Base-by-base conservation (phyloP, 30 jellyfish, hydroid and myxozoan species). In the Aurelia sp. region DNA sequence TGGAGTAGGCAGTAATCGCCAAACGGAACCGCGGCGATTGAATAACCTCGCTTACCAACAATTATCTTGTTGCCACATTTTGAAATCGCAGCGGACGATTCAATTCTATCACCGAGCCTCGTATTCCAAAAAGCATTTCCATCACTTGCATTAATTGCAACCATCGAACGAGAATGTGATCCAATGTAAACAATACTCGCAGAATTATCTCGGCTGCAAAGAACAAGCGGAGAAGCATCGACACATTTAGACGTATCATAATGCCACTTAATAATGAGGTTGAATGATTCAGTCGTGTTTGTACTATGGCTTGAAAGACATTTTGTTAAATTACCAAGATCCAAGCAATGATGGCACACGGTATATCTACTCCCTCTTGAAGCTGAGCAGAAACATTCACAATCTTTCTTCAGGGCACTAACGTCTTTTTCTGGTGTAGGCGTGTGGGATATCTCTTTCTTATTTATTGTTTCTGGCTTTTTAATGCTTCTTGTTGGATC, bases 211-310 rank as follows among this genome's bases (percentile, higher is more conserved):
- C 82, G 87, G 70, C 74, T 74, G 65, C 80, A 85, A 48, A 82
- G 97, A 61, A 89, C 73, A 13, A 95, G 77, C 6, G 99, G 99
- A 13, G 97, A 84, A 1, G 97, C 99, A 85, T 95, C 99, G 15
- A 95, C 88, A 70, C 99, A 95, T 67, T 85, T 90, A 20, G 24
- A 13, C 4, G 89, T 78, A 44, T 78, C 86, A 19, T 18, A n/a
- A 1, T 16, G 74, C 96, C 96, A 88, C 5, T 24, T 24, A 27
- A 21, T 58, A 15, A 12, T 30, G 30, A 75, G 58, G 13, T 24
- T 19, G 17, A 65, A 13, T 22, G 50, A 27, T 27, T 67, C 21
- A 0, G 41, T 22, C 35, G 13, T 16, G 31, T 16, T 55, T 38
- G 17, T 68, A 44, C 7, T 52, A 47, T 47, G 21, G 70, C 48